A percentile compares a stretch with the other conserved stretches of the same genome.
Evolutionary conservation across 2,888 invertebrate genomes (phyloP).

Genomic region (Punctoribates punctum): DNA sequence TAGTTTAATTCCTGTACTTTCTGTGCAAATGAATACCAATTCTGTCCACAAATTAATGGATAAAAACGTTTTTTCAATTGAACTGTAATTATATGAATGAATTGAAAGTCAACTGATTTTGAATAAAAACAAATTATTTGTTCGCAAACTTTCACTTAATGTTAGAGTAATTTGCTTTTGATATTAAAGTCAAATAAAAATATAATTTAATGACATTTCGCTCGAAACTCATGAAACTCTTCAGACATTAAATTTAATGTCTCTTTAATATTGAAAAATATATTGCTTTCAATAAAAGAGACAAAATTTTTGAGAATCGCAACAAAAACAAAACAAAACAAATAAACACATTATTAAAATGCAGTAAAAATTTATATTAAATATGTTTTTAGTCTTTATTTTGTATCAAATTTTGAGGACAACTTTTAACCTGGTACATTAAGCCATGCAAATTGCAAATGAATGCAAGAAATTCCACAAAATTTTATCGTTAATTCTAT

Average conservation of each 20-base stretch:
- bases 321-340: neutral
- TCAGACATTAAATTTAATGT: conserved; percentile 7
- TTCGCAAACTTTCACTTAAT: too few species aligned
- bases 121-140: too few species aligned
- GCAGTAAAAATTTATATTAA: neutral
- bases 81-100: neutral
- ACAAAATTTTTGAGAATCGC: neutral
- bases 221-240: neutral
- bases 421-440: too few species aligned
- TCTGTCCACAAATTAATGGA: neutral
- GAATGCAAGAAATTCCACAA: too few species aligned
- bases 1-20: neutral
- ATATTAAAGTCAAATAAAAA: neutral
- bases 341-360: conserved; percentile 2
- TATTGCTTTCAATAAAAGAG: neutral
- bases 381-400: too few species aligned
- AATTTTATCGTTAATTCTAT: too few species aligned
- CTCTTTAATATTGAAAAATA: neutral
- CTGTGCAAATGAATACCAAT: neutral
- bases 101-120: neutral
- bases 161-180: neutral
- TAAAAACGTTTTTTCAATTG: neutral
- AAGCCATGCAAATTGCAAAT: too few species aligned
- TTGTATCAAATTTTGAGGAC: too few species aligned
- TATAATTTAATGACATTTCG: neutral